Percentiles rank a stretch among this genome's conserved stretches.
These are phyloP conservation scores for Zaprionus tsacasi DNA, from an alignment of 1,140 invertebrate genomes.

Conservation along the genomic window DNA sequence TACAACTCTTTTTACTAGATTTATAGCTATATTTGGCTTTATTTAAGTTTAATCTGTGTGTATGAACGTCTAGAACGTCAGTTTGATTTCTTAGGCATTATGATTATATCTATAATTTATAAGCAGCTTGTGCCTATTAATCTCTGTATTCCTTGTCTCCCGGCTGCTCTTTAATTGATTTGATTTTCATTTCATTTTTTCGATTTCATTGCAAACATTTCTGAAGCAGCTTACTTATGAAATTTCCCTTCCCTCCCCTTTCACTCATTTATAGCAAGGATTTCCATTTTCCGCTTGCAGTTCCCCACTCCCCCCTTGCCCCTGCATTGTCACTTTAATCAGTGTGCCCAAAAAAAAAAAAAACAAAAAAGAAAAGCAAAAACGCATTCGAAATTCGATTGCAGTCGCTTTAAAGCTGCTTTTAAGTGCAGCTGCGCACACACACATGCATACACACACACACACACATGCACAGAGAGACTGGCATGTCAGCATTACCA, in stretches of 20 bases:
- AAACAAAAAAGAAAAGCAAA: background rate
- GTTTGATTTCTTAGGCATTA: too few species aligned
- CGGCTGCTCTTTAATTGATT: background rate
- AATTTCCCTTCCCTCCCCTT: background rate
- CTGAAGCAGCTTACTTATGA: background rate
- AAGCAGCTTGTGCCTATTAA: background rate
- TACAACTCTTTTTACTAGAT: too few species aligned
- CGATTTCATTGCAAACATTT: background rate
- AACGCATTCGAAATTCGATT: background rate
- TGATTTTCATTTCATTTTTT: background rate
- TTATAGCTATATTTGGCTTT: too few species aligned
- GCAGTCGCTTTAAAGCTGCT: slow-evolving; percentile 48
- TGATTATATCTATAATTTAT: too few species aligned
- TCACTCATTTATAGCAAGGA: too few species aligned
- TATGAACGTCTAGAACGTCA: too few species aligned
- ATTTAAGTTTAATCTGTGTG: too few species aligned
- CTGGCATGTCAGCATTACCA: slow-evolving; percentile 21
- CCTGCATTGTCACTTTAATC: background rate
- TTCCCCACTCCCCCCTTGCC: background rate
- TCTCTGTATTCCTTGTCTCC: background rate
- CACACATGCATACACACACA: slow-evolving; percentile 15
- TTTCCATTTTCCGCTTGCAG: too few species aligned
- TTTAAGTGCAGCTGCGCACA: slow-evolving; percentile 55
- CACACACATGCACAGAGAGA: background rate
- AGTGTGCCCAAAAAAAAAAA: background rate